Conservation (phyloP, 2,797 vertebrate species). For the Balearica regulorum region DNA sequence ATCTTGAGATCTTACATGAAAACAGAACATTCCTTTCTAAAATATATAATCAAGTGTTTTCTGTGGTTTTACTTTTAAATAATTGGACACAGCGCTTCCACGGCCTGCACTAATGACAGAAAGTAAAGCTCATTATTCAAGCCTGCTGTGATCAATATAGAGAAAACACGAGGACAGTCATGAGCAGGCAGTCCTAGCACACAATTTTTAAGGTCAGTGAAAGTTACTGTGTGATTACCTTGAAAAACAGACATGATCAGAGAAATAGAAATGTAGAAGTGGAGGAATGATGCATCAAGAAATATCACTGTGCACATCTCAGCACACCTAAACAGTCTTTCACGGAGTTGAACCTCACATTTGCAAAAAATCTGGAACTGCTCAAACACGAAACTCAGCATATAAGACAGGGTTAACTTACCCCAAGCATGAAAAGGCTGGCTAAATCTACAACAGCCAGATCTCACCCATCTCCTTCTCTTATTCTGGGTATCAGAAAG, state of each 20-base stretch:
- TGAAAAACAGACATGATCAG: neutral
- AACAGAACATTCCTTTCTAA: neutral
- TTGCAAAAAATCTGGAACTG: constrained; percentile 16
- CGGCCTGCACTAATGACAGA: neutral
- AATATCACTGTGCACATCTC: neutral
- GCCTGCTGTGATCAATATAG: constrained; percentile 13
- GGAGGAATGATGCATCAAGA: neutral
- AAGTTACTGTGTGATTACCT: neutral
- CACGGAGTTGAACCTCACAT: neutral
- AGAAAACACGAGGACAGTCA: neutral
- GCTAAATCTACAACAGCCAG: neutral
- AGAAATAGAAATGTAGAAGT: neutral
- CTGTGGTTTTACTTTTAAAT: neutral
- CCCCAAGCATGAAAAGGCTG: neutral
- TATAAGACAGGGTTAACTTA: neutral
- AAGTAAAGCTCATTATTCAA: constrained; percentile 26
- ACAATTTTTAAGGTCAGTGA: neutral
- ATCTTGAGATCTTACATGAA: neutral
- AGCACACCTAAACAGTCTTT: neutral
- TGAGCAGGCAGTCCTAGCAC: neutral
- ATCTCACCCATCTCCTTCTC: constrained; percentile 10
- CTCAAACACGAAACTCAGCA: neutral
- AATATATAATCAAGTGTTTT: neutral
- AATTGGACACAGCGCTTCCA: neutral
- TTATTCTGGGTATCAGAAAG: constrained; percentile 29